A percentile compares a stretch with the other conserved stretches of the same genome.
phyloP scores from a whole-genome alignment of 2,888 invertebrate species.

The Leptarthrus brevirostris region DNA sequence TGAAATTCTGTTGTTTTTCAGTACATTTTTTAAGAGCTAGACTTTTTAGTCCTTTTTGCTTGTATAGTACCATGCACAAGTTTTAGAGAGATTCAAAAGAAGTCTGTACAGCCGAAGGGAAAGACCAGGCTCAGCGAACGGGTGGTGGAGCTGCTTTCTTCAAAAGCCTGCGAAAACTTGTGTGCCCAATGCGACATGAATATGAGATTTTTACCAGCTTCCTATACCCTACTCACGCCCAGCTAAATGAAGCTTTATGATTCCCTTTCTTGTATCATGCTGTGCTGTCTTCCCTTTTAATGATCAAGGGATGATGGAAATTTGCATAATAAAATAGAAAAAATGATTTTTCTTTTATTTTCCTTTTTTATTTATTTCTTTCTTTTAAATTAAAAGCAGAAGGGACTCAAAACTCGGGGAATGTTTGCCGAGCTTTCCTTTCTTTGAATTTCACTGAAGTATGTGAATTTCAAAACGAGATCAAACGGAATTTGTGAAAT shows the following conservation, averaged over 20 bases:
- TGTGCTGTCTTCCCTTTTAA: not conserved
- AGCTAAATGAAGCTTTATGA: slow-evolving; percentile 27
- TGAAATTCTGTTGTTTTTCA: slow-evolving; percentile 39
- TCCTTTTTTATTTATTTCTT: not conserved
- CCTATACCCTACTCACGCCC: slow-evolving; percentile 8
- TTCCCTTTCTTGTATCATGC: slow-evolving; percentile 7
- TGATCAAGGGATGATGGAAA: slow-evolving; percentile 30
- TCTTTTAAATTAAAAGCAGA: slow-evolving; percentile 28
- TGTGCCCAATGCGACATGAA: slow-evolving; percentile 42
- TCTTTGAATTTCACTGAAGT: not conserved
- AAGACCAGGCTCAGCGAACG: slow-evolving; percentile 11
- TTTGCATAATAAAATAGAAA: slow-evolving; percentile 22
- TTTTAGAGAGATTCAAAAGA: slow-evolving; percentile 8
- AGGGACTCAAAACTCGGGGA: not conserved
- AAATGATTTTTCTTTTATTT: slow-evolving; percentile 13
- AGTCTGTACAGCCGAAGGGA: not conserved
- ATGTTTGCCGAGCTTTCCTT: slow-evolving; percentile 2
- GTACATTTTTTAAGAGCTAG: slow-evolving; percentile 5
- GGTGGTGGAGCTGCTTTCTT: slow-evolving; percentile 2
- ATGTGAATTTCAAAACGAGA: not conserved
- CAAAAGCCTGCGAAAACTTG: not conserved
- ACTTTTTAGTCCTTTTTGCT: slow-evolving; percentile 16
- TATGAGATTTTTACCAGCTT: slow-evolving; percentile 21
- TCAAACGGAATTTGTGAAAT: not conserved
- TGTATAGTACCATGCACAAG: not conserved